These are phyloP conservation scores for Drosophila fulvimacula DNA, from an alignment of 2,888 invertebrate species.

Conservation along the genomic window DNA sequence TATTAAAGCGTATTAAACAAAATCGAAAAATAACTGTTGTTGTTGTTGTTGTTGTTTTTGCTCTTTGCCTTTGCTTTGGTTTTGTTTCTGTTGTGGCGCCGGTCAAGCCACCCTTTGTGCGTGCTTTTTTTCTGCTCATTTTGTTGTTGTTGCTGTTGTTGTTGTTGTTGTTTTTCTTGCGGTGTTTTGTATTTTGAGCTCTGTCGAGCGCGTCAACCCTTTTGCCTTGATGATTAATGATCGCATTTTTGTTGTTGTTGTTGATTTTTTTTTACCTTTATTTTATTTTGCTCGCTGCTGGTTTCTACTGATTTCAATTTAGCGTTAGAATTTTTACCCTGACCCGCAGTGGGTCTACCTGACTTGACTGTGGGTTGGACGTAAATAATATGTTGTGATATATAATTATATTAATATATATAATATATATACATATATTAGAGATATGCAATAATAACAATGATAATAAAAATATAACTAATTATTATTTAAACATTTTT, in stretches of 20 bases:
- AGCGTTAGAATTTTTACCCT: slow-evolving; percentile 38
- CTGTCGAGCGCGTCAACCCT: slow-evolving; percentile 73
- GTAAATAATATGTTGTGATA: no score
- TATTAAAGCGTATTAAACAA: slow-evolving; percentile 14
- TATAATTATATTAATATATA: neutral
- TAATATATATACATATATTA: no score
- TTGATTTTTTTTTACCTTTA: slow-evolving; percentile 26
- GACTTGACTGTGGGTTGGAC: neutral
- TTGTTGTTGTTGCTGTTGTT: neutral
- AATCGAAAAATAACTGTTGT: slow-evolving; percentile 4
- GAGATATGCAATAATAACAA: neutral
- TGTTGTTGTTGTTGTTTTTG: no score
- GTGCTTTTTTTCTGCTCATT: slow-evolving; percentile 18
- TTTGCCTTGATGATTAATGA: slow-evolving; percentile 72
- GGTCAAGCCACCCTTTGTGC: slow-evolving; percentile 62
- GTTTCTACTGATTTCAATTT: slow-evolving; percentile 76
- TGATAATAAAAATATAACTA: neutral
- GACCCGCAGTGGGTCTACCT: neutral
- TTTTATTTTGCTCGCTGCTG: slow-evolving; percentile 46
- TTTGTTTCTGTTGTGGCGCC: slow-evolving; percentile 48
- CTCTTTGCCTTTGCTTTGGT: slow-evolving; percentile 7
- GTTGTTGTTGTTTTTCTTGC: slow-evolving; percentile 16
- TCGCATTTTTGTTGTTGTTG: slow-evolving; percentile 47
- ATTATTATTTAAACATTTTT: no score
- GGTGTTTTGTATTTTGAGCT: slow-evolving; percentile 53